phyloP scores from a whole-genome alignment of 2,113 vertebrate species.

The Pagrus major region DNA sequence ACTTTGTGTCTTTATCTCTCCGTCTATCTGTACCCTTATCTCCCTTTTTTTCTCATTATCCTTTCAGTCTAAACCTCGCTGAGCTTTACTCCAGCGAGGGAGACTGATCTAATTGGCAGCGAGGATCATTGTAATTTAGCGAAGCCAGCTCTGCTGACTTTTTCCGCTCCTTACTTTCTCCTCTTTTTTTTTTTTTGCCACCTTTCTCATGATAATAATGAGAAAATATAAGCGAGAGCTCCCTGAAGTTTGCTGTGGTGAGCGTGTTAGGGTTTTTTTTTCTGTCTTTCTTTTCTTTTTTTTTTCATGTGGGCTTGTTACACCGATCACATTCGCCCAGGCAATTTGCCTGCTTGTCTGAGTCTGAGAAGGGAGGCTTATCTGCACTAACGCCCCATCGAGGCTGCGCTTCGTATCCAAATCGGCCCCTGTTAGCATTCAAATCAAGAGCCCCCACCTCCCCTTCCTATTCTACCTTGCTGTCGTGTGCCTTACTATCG shows the following conservation, averaged over 20 bases:
- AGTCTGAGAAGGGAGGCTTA: conserved; percentile 73
- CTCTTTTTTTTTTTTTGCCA: conserved; percentile 39
- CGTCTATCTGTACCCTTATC: conserved; percentile 53
- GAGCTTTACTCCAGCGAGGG: conserved; percentile 46
- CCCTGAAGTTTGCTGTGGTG: conserved; percentile 47
- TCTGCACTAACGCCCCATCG: conserved; percentile 72
- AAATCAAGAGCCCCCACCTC: conserved; percentile 64
- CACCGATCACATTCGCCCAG: conserved; percentile 76
- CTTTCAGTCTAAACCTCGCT: conserved; percentile 51
- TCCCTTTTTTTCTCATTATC: conserved; percentile 59
- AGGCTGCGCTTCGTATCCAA: conserved; percentile 54
- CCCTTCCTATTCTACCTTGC: conserved; percentile 39
- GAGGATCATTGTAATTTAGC: conserved; percentile 71
- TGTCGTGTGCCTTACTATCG: conserved; percentile 22
- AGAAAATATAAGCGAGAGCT: conserved; percentile 55
- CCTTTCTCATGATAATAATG: conserved; percentile 68
- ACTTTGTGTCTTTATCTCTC: conserved; percentile 47
- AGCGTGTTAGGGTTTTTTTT: conserved; percentile 2
- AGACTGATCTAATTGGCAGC: conserved; percentile 76
- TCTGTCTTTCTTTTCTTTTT: neutral
- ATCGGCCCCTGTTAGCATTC: conserved; percentile 72
- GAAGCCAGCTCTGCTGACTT: conserved; percentile 39
- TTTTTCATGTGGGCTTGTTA: conserved; percentile 62
- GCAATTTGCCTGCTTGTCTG: conserved; percentile 81
- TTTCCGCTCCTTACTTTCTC: conserved; percentile 27